Base-by-base conservation (phyloP, 1,140 invertebrate genomes). In the Rhyzopertha dominica region DNA sequence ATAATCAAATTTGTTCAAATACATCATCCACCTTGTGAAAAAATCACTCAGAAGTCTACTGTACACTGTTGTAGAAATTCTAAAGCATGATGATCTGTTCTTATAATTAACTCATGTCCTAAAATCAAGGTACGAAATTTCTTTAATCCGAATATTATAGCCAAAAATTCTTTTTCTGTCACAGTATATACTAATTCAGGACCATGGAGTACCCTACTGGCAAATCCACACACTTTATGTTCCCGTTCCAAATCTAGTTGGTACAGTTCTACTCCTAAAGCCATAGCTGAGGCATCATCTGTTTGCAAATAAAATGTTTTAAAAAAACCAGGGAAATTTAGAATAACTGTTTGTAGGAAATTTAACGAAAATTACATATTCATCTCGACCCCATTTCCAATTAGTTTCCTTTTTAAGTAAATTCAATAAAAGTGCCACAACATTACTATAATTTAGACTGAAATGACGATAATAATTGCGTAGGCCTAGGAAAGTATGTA, bases 121-220 rank as follows among this genome's bases (percentile, higher is more conserved):
- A n/a, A n/a, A n/a, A n/a, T n/a, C n/a, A n/a, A n/a, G n/a, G n/a
- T n/a, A n/a, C n/a, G n/a, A n/a, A n/a, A n/a, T n/a, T n/a, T n/a
- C n/a, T n/a, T n/a, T n/a, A n/a, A n/a, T n/a, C n/a, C n/a, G n/a
- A n/a, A n/a, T n/a, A n/a, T n/a, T n/a, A n/a, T n/a, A n/a, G 23
- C 36, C 12, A 46, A 31, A 8, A 25, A n/a, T 31, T 46, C 43
- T 20, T 41, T 24, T 23, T 46, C 43, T 7, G 24, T 39, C 20
- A 17, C 14, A 18, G 9, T 39, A 16, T 40, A 46, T 5, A 13
- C 7, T 4, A 5, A 13, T 31, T 46, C 35, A 3, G 34, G 19
- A 9, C 22, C 22, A 3, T 9, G 29, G 4, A 40, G 19, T 5
- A 24, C 7, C 25, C 36, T 7, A 24, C 34, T 39, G 2, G 7